Conservation (phyloP, 2,797 vertebrate genomes). For the Semotilus atromaculatus region DNA sequence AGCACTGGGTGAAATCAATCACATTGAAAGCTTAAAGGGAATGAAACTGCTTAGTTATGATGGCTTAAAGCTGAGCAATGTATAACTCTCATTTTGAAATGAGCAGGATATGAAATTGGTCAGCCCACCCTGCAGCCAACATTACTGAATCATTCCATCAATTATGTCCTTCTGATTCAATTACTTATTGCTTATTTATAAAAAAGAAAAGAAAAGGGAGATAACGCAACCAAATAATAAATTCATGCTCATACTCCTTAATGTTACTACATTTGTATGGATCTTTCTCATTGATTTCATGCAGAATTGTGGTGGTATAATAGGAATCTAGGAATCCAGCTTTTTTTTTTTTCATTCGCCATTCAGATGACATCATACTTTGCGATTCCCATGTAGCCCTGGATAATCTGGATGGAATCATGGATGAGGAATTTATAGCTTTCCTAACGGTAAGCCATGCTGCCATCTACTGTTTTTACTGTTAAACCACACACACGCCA, state of each 20-base stretch:
- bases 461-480: constrained; percentile 59
- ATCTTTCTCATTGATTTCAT: background rate
- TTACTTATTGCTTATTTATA: background rate
- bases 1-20: constrained; percentile 41
- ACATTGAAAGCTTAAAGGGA: constrained; percentile 43
- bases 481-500: constrained; percentile 20
- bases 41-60: constrained; percentile 37
- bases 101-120: constrained; percentile 25
- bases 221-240: background rate
- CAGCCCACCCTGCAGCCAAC: background rate
- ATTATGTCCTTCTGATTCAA: background rate
- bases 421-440: constrained; percentile 15
- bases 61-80: constrained; percentile 42
- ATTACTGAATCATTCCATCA: constrained; percentile 18
- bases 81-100: constrained; percentile 35
- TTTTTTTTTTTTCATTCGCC: constrained; percentile 32
- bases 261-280: background rate
- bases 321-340: constrained; percentile 10
- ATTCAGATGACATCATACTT: constrained; percentile 57
- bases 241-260: background rate
- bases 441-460: constrained; percentile 40
- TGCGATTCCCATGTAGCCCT: constrained; percentile 38
- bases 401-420: constrained; percentile 1
- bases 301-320: background rate
- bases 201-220: constrained; percentile 13